Evolutionary conservation across 2,888 invertebrate species (phyloP), one percentile per base, ranked within the genome.

Genomic region (Sclerodermus sp.): DNA sequence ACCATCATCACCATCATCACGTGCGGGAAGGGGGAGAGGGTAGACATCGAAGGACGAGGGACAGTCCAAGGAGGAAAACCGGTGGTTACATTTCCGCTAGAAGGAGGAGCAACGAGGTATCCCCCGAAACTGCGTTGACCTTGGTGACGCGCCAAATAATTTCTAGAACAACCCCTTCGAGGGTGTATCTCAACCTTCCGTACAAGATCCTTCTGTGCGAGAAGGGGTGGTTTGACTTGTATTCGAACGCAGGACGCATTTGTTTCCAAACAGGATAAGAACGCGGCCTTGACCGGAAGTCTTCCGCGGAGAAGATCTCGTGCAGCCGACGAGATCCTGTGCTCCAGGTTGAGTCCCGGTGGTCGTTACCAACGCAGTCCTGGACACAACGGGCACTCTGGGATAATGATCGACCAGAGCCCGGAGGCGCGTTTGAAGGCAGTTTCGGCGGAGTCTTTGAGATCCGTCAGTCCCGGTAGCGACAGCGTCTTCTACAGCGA

Each of bases 401-500:
- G 73, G 9, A 48, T 73, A 12, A 58, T 75, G 29, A 52, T 71
- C 1, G 76, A 77, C 34, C 71, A 77, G 15, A 82, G 81, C 66
- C 81, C 82, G 1, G 83, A 84, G 55, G 72, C 81, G 10, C 79
- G 85, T 59, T 76, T 90, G 45, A 92, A 92, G 79, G 91, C 92
- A 9, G 83, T 91, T 52, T 92, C 92, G 63, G 90, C 91, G 40
- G 93, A 93, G 79, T 92, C 92, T 1, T 79, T 93, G 46, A 84
- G 93, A 42, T 92, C 92, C n/a, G 91, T 90, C 36, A 92, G 92
- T 68, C 93, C 93, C 2, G 93, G 93, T 17, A 93, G 92, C 58
- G 93, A 93, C 77, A 92, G 91, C 49, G 93, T 93, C 18, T 93
- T 93, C 79, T 92, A 91, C 79, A 91, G 91, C 70, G 91, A 91